Evolutionary conservation across 2,888 invertebrate genomes (phyloP), one percentile per base, ranked within the genome.

Genomic region (Mythimna lalbum): DNA sequence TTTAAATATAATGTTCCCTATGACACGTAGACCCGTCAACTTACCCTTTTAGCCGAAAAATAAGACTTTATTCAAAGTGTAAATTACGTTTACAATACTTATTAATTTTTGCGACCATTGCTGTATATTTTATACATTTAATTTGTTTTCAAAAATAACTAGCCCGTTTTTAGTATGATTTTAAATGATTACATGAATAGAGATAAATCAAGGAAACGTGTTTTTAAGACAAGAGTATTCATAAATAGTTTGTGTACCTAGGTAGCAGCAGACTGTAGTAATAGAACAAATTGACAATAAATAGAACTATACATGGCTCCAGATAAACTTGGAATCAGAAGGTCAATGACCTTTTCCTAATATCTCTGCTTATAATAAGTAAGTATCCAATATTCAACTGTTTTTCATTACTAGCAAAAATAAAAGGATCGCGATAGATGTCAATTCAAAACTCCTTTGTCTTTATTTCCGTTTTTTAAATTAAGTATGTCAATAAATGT

Each of bases 1-100:
- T 82, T 73, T 78, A 53, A 63, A 80, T 80, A 76, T 80, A 86
- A 86, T 91, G 91, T 88, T 91, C 90, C 91, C 90, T 90, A 90
- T 84, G 85, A 88, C 87, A 86, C 84, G 80, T 85, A 86, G 80
- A 83, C 76, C 77, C 69, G 77, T 80, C 79, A 80, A 81, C 85
- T 88, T 90, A 89, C 89, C 90, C 88, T 88, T 87, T 81, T 82
- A 86, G 88, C 89, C 90, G 84, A 86, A 86, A 82, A 84, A 75
- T 63, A 66, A 76, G 68, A 78, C 33, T 69, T 71, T 69, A 70
- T 49, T 68, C 53, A 23, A 69, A 71, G 14, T 69, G 23, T 72
- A 62, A 71, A 64, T 62, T 67, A 67, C 49, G 57, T 76, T 74
- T 66, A 57, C 21, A 68, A 57, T 68, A 56, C 23, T 50, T 36